A percentile compares a stretch with the other conserved stretches of the same genome.
Conservation (phyloP, 2,113 vertebrate genomes). For the Engraulis encrasicolus region DNA sequence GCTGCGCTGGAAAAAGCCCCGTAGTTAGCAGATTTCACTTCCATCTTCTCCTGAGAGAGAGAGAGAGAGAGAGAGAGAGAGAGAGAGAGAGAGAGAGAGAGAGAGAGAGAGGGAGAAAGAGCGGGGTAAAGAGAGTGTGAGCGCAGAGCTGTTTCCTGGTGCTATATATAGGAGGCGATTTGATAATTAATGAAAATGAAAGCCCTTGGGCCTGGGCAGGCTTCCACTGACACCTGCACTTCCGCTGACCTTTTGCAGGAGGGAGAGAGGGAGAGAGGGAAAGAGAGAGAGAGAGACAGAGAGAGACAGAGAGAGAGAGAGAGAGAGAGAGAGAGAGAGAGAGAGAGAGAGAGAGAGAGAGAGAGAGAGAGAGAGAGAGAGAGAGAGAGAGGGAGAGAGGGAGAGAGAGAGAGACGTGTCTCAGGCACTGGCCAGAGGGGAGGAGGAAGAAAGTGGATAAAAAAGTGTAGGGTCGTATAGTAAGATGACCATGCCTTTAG, state of each 20-base stretch:
- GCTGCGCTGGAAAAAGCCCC: constrained; percentile 49
- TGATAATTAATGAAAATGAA: constrained; percentile 74
- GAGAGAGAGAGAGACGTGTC: too few relatives aligned
- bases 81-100: constrained; percentile 25
- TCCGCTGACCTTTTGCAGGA: constrained; percentile 66
- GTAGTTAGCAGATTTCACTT: constrained; percentile 73
- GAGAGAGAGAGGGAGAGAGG: too few relatives aligned
- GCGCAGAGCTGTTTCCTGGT: constrained; percentile 56
- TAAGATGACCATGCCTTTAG: background rate
- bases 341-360: too few relatives aligned
- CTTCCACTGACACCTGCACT: constrained; percentile 44
- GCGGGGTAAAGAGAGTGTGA: background rate
- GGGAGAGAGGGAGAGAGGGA: too few relatives aligned
- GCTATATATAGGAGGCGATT: constrained; percentile 77
- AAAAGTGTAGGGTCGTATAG: too few relatives aligned
- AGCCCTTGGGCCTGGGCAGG: constrained; percentile 66
- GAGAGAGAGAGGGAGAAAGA: constrained; percentile 43
- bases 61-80: constrained; percentile 47
- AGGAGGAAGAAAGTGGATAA: too few relatives aligned
- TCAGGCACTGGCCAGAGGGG: too few relatives aligned
- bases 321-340: too few relatives aligned
- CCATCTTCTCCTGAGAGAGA: constrained; percentile 46
- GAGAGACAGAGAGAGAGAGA: too few relatives aligned
- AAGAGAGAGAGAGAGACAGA: too few relatives aligned
- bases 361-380: too few relatives aligned